Evolutionary conservation across 2,113 vertebrate genomes (phyloP), one percentile per base, ranked within the genome.

Genomic region (Gambusia affinis): DNA sequence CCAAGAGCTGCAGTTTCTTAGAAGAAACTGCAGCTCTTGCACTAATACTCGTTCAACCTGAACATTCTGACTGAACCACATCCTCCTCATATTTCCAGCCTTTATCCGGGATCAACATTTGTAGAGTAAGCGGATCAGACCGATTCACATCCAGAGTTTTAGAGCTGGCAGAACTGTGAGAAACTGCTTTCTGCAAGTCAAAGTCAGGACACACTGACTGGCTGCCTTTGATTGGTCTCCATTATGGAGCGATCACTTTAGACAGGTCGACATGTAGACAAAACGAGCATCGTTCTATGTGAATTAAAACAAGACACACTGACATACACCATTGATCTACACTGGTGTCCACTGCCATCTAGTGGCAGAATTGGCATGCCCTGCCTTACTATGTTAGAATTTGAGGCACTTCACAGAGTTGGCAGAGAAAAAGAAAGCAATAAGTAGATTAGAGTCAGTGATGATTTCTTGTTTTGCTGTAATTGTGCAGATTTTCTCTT

Each of bases 341-440:
- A 29, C 17, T 61, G 70, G 85, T 60, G 73, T 88, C 64, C 73
- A 84, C 64, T 80, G 79, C 89, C 93, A 77, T 79, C 91, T 91
- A 69, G 70, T 91, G 91, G 35, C 35, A 37, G 35, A 37, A 37
- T 37, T 37, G 35, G 35, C 31, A 33, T 33, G 31, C 31, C 31
- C 31, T 33, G 31, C 35, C 10, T 37, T 37, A 37, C 35, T 37
- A 37, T 37, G 22, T 57, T n/a, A n/a, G 24, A 57, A 57, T n/a
- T 17, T n/a, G 5, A 57, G 51, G 17, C 44, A 47, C 44, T 47
- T 47, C 44, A 19, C 19, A 19, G 4, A 47, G 44, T 47, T 17
- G 44, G 17, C 14, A 47, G 14, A 19, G 44, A 47, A 47, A 19
- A 4, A 19, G 19, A 4, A 47, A 42, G 12, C 39, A 42, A 42